Percentiles rank a stretch among this genome's conserved stretches.
These are phyloP conservation scores for Cephalopholis sonnerati DNA, from an alignment of 2,113 vertebrate genomes.

Conservation along the genomic window DNA sequence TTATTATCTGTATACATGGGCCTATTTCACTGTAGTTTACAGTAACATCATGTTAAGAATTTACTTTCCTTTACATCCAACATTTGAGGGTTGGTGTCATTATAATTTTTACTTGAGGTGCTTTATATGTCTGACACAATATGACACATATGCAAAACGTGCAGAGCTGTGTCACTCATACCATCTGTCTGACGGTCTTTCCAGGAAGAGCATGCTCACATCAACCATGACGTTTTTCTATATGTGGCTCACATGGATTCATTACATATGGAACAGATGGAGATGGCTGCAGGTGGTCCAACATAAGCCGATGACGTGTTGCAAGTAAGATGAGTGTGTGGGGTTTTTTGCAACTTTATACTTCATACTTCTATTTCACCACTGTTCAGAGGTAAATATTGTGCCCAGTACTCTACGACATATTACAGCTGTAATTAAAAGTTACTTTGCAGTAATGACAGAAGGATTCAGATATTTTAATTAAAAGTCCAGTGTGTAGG, in stretches of 20 bases:
- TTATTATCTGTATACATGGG: neutral
- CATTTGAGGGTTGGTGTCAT: neutral
- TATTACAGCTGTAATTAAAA: too few species aligned
- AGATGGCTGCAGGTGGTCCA: slow-evolving; percentile 21
- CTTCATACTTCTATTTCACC: neutral
- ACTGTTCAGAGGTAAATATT: too few species aligned
- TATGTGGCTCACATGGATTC: slow-evolving; percentile 32
- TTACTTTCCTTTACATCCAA: neutral
- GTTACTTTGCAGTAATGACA: too few species aligned
- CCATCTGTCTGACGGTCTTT: slow-evolving; percentile 45
- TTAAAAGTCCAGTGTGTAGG: too few species aligned
- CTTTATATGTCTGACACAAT: neutral
- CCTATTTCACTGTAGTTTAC: too few species aligned
- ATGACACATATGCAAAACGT: slow-evolving; percentile 6
- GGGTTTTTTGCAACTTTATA: neutral
- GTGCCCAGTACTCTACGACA: too few species aligned
- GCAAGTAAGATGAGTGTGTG: neutral
- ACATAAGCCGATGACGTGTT: slow-evolving; percentile 14
- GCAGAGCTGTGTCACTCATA: slow-evolving; percentile 40
- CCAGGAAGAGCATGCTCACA: slow-evolving; percentile 24
- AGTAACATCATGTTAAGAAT: too few species aligned
- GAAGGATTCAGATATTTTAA: too few species aligned
- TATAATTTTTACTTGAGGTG: slow-evolving; percentile 13
- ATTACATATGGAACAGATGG: slow-evolving; percentile 39
- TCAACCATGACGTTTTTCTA: slow-evolving; percentile 7